Evolutionary conservation across 2,888 invertebrate genomes (phyloP), one percentile per base, ranked within the genome.

Genomic region (Lottia gigantea): DNA sequence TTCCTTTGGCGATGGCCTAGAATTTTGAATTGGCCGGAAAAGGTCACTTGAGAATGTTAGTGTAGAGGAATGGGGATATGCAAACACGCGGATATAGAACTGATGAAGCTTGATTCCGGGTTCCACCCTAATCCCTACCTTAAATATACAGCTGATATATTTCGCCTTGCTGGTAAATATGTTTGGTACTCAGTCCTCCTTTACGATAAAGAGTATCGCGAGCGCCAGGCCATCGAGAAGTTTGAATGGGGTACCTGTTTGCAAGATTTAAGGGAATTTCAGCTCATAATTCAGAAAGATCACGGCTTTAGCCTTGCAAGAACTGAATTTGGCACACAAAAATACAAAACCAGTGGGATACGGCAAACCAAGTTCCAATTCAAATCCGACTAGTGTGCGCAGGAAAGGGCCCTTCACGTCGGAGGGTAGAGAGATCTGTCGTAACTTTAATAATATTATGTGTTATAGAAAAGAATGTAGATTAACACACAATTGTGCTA

Each of bases 371-470:
- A 55, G 8, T n/a, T n/a, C n/a, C n/a, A n/a, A n/a, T n/a, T n/a
- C n/a, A n/a, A n/a, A n/a, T n/a, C n/a, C 1, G 23, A 55, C n/a
- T n/a, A n/a, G n/a, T n/a, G n/a, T n/a, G 14, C 55, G 55, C 8
- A 0, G 19, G 2, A 65, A 45, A 25, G 64, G 64, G 2, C 46
- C 64, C 2, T 46, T 65, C 19, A 31, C 19, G 46, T 46, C 64
- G 16, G 64, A 64, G n/a, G 64, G 64, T 8, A 63, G 14, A 25
- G 31, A 64, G 23, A 64, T 64, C 14, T 64, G 64, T 4, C 19
- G 64, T 1, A 45, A 46, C 3, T 64, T 45, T 26, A 46, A 64
- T 46, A 23, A 15, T 11, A 46, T 46, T 19, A 40, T 46, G 23
- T 64, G 64, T 15, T 15, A 16, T 25, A 46, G 64, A 16, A 1